Evolutionary conservation across 2,797 vertebrate species (phyloP), one percentile per base, ranked within the genome.

Genomic region (Enteromius viviparus): DNA sequence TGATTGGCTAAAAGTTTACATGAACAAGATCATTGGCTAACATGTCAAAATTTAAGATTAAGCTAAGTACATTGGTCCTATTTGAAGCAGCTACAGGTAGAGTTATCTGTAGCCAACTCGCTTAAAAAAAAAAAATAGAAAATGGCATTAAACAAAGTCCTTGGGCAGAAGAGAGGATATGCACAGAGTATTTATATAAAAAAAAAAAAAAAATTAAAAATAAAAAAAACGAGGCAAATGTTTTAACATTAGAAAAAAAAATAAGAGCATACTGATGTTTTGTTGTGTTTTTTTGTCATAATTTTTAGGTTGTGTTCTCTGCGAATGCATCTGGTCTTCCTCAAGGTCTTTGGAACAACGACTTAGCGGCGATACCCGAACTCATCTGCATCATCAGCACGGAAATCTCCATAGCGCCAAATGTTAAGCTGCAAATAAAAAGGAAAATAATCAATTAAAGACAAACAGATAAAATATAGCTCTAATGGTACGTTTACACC

Each of bases 331-430:
- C 87, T 91, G 11, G 82, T 87, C 83, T 90, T 93, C 93, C 88
- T 74, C 72, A 90, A 87, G 92, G 92, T 93, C 93, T 94, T 95
- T 95, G 94, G 92, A 94, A 94, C 93, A 91, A 91, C 87, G 32
- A 53, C 80, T 94, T 93, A 98, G 91, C 96, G 97, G 76, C 95
- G 93, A 93, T 97, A 98, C 82, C 97, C 97, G 21, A 99, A 99
- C 91, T 99, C 97, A 11, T 97, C 97, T 0, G 97, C 97, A 0
- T 99, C 97, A 1, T 99, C 97, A 0, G 96, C 97, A 0, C 97
- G 96, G 94, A 98, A 99, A 89, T 99, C 97, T 77, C 97, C 97
- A 0, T 99, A 99, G 86, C 97, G 97, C 97, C 97, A 99, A 85
- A 99, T 95, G 93, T 98, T 98, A 91, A 99, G 94, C 97, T 96